Conservation (phyloP, 2,113 vertebrate genomes). For the Ptyas mucosa region DNA sequence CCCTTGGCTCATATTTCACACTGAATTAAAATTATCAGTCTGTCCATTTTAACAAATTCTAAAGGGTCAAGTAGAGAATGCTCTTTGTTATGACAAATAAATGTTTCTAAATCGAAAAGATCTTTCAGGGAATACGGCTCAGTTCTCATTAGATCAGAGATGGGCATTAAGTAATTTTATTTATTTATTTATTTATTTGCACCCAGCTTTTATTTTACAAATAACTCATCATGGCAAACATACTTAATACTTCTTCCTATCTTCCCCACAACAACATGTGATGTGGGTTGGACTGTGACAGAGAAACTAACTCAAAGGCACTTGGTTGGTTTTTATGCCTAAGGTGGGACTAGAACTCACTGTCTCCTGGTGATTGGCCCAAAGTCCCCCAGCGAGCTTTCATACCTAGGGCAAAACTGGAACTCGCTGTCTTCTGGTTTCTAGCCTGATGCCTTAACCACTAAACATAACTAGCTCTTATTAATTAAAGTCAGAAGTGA, state of each 20-base stretch:
- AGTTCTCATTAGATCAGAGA: background rate
- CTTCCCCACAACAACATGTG: background rate
- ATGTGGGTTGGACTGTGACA: background rate
- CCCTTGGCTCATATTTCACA: background rate
- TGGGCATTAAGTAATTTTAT: background rate
- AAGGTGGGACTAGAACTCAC: background rate
- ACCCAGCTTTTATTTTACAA: background rate
- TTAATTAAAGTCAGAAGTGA: background rate
- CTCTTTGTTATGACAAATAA: background rate
- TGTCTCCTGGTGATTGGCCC: background rate
- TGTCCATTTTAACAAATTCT: background rate
- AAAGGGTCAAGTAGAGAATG: background rate
- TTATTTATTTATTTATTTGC: too few relatives aligned
- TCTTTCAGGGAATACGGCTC: background rate
- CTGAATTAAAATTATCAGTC: background rate
- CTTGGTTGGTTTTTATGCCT: background rate
- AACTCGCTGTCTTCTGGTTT: background rate
- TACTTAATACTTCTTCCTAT: background rate
- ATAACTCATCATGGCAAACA: background rate
- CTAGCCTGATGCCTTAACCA: background rate
- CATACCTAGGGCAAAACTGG: background rate
- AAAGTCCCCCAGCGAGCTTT: background rate
- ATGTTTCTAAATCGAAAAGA: background rate
- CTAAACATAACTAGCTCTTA: background rate
- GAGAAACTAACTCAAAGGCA: too few relatives aligned